A percentile compares a stretch with the other conserved stretches of the same genome.
Evolutionary conservation across 2,113 vertebrate genomes (phyloP).

Genomic region (Ageneiosus marmoratus): DNA sequence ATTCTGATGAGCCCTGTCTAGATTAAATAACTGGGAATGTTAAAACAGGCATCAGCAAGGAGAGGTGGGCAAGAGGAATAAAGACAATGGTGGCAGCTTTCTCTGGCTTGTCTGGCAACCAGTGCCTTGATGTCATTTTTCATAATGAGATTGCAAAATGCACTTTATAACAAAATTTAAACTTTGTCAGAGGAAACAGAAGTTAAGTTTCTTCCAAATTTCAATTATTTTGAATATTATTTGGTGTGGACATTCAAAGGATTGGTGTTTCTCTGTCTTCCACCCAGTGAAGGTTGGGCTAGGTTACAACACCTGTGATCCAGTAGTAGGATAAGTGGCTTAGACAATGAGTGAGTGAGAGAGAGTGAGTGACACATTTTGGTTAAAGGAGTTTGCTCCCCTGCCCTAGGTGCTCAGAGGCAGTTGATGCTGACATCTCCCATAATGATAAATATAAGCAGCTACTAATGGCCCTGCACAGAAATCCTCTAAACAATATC

Average conservation of each 20-base stretch:
- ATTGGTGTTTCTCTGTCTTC: no score
- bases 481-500: conserved; percentile 31
- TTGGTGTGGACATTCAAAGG: no score
- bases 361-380: neutral
- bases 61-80: neutral
- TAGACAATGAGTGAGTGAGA: no score
- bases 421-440: conserved; percentile 48
- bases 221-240: conserved; percentile 15
- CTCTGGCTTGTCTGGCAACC: neutral
- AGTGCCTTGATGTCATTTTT: neutral
- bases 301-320: no score
- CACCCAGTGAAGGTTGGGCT: no score
- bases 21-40: neutral
- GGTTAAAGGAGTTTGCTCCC: conserved; percentile 31
- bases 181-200: neutral
- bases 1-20: neutral
- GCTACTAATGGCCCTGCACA: conserved; percentile 45
- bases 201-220: neutral
- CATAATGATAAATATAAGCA: conserved; percentile 55
- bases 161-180: neutral
- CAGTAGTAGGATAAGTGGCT: no score
- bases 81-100: neutral
- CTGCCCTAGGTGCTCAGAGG: conserved; percentile 38
- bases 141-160: neutral
- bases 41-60: neutral